These are phyloP conservation scores for Neodiprion lecontei DNA, from an alignment of 1,140 invertebrate species.

Conservation along the genomic window DNA sequence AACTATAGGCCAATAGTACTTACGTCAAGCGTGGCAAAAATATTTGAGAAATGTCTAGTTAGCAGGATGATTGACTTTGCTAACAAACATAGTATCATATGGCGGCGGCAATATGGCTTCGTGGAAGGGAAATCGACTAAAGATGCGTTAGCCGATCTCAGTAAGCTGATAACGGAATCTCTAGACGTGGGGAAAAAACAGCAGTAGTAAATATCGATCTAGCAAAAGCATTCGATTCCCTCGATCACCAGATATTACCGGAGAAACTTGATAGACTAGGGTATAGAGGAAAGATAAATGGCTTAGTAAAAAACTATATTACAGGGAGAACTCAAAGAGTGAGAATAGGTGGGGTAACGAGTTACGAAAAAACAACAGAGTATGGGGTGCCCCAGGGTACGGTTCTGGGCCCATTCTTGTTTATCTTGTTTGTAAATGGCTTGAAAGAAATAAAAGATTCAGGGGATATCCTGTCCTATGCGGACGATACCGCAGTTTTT, in stretches of 20 bases:
- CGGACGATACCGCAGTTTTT: conserved; percentile 21
- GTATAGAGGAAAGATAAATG: conserved; percentile 29
- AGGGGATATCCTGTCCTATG: conserved; percentile 8
- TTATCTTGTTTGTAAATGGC: conserved; percentile 29
- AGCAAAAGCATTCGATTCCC: conserved; percentile 39
- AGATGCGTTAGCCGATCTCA: conserved; percentile 16
- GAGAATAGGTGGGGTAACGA: conserved; percentile 16
- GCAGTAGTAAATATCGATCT: conserved; percentile 27
- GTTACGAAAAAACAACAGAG: conserved; percentile 8
- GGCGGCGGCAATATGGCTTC: conserved; percentile 23
- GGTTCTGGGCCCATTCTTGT: conserved; percentile 28
- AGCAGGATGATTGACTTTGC: not conserved
- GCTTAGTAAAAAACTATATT: conserved; percentile 39
- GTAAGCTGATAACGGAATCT: conserved; percentile 6
- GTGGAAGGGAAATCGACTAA: conserved; percentile 14
- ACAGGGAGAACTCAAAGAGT: conserved; percentile 36
- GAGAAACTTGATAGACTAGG: conserved; percentile 37
- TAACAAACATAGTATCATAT: not conserved
- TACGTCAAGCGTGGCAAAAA: conserved; percentile 25
- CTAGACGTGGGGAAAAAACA: conserved; percentile 15
- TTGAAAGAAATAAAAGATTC: not conserved
- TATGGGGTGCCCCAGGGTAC: conserved; percentile 28
- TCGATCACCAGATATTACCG: conserved; percentile 37
- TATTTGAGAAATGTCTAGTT: conserved; percentile 18
- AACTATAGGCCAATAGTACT: conserved; percentile 26